Evolutionary conservation across 1,140 invertebrate species (phyloP).

Genomic region (Octopus bimaculoides): DNA sequence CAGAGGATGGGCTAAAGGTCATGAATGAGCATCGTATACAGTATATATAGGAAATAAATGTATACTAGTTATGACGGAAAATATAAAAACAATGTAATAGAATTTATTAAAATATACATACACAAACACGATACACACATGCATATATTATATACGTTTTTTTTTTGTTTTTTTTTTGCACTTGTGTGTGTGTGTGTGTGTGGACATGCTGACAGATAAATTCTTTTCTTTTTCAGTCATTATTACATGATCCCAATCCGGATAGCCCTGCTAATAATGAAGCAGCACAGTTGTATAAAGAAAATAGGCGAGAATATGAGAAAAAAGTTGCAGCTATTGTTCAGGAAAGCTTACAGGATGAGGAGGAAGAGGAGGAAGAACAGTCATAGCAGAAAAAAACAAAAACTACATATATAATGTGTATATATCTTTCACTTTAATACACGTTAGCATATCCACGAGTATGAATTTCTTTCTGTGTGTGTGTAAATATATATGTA

Average conservation of each 20-base stretch:
- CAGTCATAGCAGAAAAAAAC: constrained; percentile 3
- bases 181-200: background rate
- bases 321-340: constrained; percentile 56
- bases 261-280: constrained; percentile 59
- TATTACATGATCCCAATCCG: constrained; percentile 59
- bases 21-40: no score
- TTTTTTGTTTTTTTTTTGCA: no score
- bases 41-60: no score
- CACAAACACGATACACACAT: no score
- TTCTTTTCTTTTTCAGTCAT: constrained; percentile 52
- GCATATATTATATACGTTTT: no score
- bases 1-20: no score
- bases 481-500: no score
- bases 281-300: constrained; percentile 57
- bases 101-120: no score
- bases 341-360: constrained; percentile 54
- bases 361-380: constrained; percentile 50
- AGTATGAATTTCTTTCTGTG: no score
- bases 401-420: background rate
- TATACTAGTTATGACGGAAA: no score
- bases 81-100: no score
- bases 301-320: constrained; percentile 58
- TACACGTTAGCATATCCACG: no score
- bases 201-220: background rate
- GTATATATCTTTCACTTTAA: constrained; percentile 8